Base-by-base conservation (phyloP, 2,888 invertebrate genomes). In the Caenorhabditis uteleia region DNA sequence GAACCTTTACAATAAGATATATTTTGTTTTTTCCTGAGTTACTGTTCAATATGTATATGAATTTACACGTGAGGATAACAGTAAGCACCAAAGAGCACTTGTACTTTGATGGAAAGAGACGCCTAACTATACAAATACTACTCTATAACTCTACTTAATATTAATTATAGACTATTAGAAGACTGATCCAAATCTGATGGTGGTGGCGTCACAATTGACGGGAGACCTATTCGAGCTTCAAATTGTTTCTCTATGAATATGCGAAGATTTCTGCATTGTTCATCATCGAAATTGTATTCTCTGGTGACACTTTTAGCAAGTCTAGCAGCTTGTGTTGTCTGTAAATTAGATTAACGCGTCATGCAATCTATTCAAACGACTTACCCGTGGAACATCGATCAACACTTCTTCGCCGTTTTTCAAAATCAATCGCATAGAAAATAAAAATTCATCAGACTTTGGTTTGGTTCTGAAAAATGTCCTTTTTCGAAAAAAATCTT, bases 271-370 rank as follows among this genome's bases (percentile, higher is more conserved):
- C 77, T 67, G 29, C 72, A 74, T 44, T 74, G 71, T 2, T 57
- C 53, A 26, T 77, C 75, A 36, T 57, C 59, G 42, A 72, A 70
- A 23, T 55, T 53, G 53, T 72, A 44, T 33, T 70, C 51, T n/a
- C 71, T 55, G 12, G 62, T 53, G 2, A 75, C 38, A 1, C 44
- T 29, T 39, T 75, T 75, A 2, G 75, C 60, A 0, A 74, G 36
- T 21, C 71, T 58, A 14, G 75, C 74, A 2, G 75, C 62, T 50
- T 65, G 66, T 21, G 71, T 70, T 12, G 56, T 65, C 75, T 75
- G 57, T 18, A 74, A 67, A n/a, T 21, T 16, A 16, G 29, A 3
- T 16, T 21, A 20, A 29, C 10, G 16, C 10, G 21, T 18, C 2
- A 12, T 21, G 26, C 16, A 43, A n/a, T 16, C 18, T 27, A 14